Evolutionary conservation across 2,888 invertebrate genomes (phyloP).

Genomic region (Sarcophaga variegata): DNA sequence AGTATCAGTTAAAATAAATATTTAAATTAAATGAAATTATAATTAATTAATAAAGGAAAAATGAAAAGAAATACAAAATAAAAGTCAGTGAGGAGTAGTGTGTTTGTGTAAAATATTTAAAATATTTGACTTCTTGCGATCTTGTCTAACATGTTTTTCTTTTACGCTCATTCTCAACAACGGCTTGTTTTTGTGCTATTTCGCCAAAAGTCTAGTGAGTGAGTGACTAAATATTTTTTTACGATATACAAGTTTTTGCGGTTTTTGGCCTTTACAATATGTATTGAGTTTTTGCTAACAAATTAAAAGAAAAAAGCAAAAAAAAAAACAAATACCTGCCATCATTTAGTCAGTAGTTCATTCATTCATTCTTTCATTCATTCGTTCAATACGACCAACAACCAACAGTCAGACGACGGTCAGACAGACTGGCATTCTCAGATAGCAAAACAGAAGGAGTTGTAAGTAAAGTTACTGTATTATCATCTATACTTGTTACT

Average conservation of each 20-base stretch:
- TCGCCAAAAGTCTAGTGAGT: constrained; percentile 42
- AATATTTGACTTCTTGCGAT: constrained; percentile 57
- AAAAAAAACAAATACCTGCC: constrained; percentile 5
- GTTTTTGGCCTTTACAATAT: constrained; percentile 28
- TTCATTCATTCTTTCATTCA: not conserved
- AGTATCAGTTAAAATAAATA: constrained; percentile 10
- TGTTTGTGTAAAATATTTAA: constrained; percentile 31
- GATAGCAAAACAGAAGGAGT: constrained; percentile 6
- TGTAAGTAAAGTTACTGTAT: constrained; percentile 1
- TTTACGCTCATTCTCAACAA: not conserved
- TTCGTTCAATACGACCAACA: not conserved
- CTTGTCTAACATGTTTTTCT: constrained; percentile 66
- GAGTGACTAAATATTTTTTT: constrained; percentile 19
- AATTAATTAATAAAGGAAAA: not conserved
- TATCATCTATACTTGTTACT: constrained; percentile 2
- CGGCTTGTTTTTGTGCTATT: constrained; percentile 54
- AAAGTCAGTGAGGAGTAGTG: not conserved
- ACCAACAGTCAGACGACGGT: not conserved
- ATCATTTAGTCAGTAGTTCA: constrained; percentile 18
- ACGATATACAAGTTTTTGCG: constrained; percentile 42
- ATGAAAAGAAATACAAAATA: not conserved
- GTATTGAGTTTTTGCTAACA: constrained; percentile 32
- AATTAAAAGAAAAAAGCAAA: not conserved
- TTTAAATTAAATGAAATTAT: constrained; percentile 4
- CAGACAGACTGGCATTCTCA: not conserved